phyloP scores from a whole-genome alignment of 1,140 invertebrate genomes.

The Atopsyche davidsoni region DNA sequence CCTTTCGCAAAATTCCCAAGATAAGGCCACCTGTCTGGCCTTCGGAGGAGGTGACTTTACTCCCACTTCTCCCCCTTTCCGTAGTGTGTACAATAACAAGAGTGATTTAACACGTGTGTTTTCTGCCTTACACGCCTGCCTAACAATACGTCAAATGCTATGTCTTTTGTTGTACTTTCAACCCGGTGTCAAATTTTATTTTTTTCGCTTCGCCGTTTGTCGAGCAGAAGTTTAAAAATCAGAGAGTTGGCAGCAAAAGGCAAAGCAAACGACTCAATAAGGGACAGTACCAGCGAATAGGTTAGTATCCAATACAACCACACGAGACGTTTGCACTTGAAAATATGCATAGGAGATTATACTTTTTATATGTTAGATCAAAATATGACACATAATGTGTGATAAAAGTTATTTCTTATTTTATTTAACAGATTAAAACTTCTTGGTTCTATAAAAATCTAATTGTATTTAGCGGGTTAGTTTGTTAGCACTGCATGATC shows the following conservation, averaged over 20 bases:
- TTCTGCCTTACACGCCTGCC: slow-evolving; percentile 43
- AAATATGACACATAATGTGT: too few species aligned
- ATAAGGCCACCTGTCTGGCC: too few species aligned
- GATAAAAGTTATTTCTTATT: too few species aligned
- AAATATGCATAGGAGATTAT: too few species aligned
- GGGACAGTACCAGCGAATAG: slow-evolving; percentile 76
- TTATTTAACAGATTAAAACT: background rate
- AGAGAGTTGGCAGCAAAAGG: slow-evolving; percentile 27
- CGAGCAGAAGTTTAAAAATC: slow-evolving; percentile 55
- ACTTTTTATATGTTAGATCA: too few species aligned
- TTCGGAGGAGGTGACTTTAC: too few species aligned
- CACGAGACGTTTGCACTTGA: too few species aligned
- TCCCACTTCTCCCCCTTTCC: too few species aligned
- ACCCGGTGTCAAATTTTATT: too few species aligned
- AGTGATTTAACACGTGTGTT: slow-evolving; percentile 31
- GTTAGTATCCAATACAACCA: slow-evolving; percentile 71
- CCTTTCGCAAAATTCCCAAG: too few species aligned
- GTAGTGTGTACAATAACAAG: too few species aligned
- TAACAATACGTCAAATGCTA: slow-evolving; percentile 30
- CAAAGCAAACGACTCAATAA: slow-evolving; percentile 47
- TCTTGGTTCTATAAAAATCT: background rate
- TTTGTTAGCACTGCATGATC: background rate
- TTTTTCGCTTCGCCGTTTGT: too few species aligned
- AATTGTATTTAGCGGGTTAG: background rate
- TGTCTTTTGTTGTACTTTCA: slow-evolving; percentile 46